Evolutionary conservation across 2,888 invertebrate species (phyloP), one percentile per base, ranked within the genome.

Genomic region (Temnothorax rugatulus): DNA sequence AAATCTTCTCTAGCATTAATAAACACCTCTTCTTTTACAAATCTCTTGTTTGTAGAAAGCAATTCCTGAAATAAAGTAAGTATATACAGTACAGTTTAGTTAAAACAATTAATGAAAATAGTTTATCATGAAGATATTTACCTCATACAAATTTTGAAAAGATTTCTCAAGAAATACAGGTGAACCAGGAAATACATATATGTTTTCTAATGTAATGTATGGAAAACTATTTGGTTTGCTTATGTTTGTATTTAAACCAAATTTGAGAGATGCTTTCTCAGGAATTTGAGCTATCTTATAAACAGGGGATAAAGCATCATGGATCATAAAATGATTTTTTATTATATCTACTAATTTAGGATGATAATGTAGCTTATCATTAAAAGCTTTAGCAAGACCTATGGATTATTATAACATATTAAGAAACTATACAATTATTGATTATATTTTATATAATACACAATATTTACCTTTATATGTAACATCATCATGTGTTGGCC

Each of bases 401-500:
- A 88, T 2, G 41, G 52, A 74, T 47, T 57, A 54, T 29, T 29
- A 34, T 18, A 54, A 74, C 25, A 50, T n/a, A 15, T 66, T 71
- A 54, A 47, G 9, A 41, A 63, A 61, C 63, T 52, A 3, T 25
- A 41, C 34, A 15, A 44, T 34, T 34, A 63, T 54, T 4, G 9
- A 63, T 21, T n/a, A 52, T n/a, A 61, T 66, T 54, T 76, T 0
- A 13, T 38, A 38, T 34, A 34, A 34, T 34, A 2, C 2, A 15
- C 41, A 57, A 47, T 21, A 73, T 61, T 84, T 86, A 94, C 97
- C 97, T 95, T 96, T 96, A 94, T 96, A 97, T 1, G 97, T 97
- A 90, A 97, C 95, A 94, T 97, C 97, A 94, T 97, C 97, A 93
- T 97, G 97, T 21, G 97, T 97, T 1, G 97, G 97, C 18, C 97